These are phyloP conservation scores for Phalanger gymnotis DNA, from an alignment of 2,797 vertebrate species.

Conservation along the genomic window DNA sequence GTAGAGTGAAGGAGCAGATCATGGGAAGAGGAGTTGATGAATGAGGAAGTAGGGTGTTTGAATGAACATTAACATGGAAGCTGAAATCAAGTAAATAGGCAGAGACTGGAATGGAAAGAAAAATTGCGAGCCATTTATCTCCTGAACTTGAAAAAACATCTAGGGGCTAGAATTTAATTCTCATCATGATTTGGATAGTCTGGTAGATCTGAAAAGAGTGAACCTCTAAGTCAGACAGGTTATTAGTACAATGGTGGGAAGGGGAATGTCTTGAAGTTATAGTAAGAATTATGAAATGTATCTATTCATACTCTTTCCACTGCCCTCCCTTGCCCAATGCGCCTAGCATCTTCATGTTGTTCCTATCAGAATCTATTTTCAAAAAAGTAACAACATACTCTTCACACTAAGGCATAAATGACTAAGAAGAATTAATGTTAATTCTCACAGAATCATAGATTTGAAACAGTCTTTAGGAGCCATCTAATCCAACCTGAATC, in stretches of 20 bases:
- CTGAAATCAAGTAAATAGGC: neutral
- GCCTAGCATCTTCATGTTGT: neutral
- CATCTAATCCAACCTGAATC: no score
- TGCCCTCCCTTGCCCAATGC: neutral
- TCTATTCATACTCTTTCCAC: neutral
- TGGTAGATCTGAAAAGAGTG: neutral
- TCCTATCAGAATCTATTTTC: neutral
- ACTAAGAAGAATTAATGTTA: no score
- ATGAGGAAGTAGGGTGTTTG: neutral
- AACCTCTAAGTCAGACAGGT: neutral
- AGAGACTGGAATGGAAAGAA: neutral
- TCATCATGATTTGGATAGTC: neutral
- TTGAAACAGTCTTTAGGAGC: no score
- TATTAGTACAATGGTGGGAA: neutral
- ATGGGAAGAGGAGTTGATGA: neutral
- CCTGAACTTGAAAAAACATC: neutral
- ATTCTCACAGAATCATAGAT: no score
- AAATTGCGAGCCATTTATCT: neutral
- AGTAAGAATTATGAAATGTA: neutral
- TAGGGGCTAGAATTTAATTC: neutral
- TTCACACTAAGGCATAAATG: neutral
- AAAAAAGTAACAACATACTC: neutral
- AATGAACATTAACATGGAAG: neutral
- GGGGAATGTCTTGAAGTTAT: neutral
- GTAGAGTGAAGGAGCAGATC: neutral